Conservation (phyloP, 1,140 invertebrate genomes). For the Aplysia californica region DNA sequence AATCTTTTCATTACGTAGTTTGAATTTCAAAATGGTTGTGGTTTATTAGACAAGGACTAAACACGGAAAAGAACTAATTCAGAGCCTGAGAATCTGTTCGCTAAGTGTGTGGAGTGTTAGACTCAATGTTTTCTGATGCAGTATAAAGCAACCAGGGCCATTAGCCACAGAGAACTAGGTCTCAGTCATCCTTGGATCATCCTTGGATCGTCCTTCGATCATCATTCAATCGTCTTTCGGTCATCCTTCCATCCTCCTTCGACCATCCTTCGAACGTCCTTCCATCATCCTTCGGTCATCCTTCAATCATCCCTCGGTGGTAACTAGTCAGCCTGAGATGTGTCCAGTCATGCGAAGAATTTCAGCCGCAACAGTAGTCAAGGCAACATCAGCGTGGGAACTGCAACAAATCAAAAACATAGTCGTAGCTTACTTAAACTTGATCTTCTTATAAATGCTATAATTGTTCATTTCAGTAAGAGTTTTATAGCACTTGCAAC, state of each 20-base stretch:
- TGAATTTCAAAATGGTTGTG: no score
- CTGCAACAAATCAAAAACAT: constrained; percentile 45
- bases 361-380: constrained; percentile 63
- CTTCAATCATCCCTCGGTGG: not conserved
- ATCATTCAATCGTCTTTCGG: not conserved
- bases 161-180: not conserved
- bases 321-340: constrained; percentile 29
- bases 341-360: constrained; percentile 61
- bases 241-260: not conserved
- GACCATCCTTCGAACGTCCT: not conserved
- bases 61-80: no score
- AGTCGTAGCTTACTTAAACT: not conserved
- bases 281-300: not conserved
- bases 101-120: no score
- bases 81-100: no score
- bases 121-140: no score
- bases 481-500: no score
- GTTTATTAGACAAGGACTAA: no score
- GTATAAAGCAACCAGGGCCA: no score
- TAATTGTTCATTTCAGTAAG: no score
- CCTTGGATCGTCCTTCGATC: not conserved
- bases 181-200: not conserved
- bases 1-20: no score
- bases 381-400: constrained; percentile 63
- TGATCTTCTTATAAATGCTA: not conserved